Conservation (phyloP, 1,140 invertebrate species). For the Hyposmocoma kahamanoa region DNA sequence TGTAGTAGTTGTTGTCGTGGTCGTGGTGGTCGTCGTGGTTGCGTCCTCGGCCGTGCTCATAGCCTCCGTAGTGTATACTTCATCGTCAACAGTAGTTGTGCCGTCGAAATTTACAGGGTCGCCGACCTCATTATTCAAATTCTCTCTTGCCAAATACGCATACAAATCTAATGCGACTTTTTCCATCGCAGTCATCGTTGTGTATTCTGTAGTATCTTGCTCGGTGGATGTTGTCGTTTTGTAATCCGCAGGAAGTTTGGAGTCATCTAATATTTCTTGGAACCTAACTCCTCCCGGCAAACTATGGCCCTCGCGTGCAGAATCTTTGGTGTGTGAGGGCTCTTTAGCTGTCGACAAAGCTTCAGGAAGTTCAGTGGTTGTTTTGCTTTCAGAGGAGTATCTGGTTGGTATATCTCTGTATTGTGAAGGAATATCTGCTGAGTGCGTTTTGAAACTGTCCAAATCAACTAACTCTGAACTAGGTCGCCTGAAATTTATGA, state of each 20-base stretch:
- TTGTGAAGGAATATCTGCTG: constrained; percentile 61
- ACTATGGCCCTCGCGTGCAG: constrained; percentile 44
- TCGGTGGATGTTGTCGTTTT: constrained; percentile 59
- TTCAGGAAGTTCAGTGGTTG: constrained; percentile 44
- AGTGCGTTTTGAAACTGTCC: constrained; percentile 84
- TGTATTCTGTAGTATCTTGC: constrained; percentile 77
- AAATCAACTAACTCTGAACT: constrained; percentile 86
- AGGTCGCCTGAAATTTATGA: constrained; percentile 76
- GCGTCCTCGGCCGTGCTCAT: constrained; percentile 75
- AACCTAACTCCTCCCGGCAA: constrained; percentile 34
- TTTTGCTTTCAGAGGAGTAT: constrained; percentile 57
- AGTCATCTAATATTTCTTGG: constrained; percentile 55
- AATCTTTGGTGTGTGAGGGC: constrained; percentile 34
- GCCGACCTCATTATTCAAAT: constrained; percentile 78
- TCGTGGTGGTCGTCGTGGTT: constrained; percentile 74
- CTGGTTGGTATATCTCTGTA: constrained; percentile 61
- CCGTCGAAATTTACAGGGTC: constrained; percentile 62
- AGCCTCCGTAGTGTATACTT: constrained; percentile 51
- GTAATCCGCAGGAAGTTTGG: constrained; percentile 52
- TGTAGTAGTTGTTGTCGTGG: constrained; percentile 74
- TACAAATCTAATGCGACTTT: constrained; percentile 88
- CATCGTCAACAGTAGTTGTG: constrained; percentile 46
- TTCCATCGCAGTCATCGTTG: constrained; percentile 81
- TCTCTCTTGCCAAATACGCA: constrained; percentile 84
- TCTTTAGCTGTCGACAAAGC: constrained; percentile 25